These are phyloP conservation scores for Harpagifer antarcticus DNA, from an alignment of 2,797 vertebrate species.

Conservation along the genomic window DNA sequence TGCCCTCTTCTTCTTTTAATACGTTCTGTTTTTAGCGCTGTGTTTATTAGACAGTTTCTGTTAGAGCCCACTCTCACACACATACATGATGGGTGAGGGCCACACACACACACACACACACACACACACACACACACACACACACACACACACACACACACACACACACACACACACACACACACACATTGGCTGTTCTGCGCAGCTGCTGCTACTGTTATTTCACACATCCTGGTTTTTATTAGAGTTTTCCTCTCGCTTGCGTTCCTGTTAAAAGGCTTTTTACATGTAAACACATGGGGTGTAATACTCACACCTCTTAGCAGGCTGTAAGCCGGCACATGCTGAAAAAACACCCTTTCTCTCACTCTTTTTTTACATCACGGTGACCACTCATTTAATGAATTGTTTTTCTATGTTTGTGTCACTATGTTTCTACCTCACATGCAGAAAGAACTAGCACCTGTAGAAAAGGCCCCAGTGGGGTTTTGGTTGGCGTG, in stretches of 20 bases:
- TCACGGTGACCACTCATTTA: background rate
- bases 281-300: conserved; percentile 72
- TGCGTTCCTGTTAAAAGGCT: conserved; percentile 67
- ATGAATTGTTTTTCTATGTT: background rate
- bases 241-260: conserved; percentile 70
- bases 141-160: too few species aligned
- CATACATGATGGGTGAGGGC: conserved; percentile 27
- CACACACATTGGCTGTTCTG: conserved; percentile 33
- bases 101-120: too few species aligned
- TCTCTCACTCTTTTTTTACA: conserved; percentile 6
- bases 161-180: conserved; percentile 29
- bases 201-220: conserved; percentile 61
- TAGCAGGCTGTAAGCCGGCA: conserved; percentile 34
- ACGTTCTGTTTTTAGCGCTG: background rate
- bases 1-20: too few species aligned
- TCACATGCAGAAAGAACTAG: conserved; percentile 12
- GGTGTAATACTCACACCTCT: conserved; percentile 60
- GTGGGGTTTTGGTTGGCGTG: conserved; percentile 53
- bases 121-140: too few species aligned
- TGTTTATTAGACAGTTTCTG: conserved; percentile 1
- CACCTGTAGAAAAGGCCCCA: conserved; percentile 60
- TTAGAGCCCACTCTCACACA: conserved; percentile 1
- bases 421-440: background rate
- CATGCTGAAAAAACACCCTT: conserved; percentile 23
- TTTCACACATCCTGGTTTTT: conserved; percentile 75